Base-by-base conservation (phyloP, 2,888 invertebrate genomes). In the Drosophila eohydei region DNA sequence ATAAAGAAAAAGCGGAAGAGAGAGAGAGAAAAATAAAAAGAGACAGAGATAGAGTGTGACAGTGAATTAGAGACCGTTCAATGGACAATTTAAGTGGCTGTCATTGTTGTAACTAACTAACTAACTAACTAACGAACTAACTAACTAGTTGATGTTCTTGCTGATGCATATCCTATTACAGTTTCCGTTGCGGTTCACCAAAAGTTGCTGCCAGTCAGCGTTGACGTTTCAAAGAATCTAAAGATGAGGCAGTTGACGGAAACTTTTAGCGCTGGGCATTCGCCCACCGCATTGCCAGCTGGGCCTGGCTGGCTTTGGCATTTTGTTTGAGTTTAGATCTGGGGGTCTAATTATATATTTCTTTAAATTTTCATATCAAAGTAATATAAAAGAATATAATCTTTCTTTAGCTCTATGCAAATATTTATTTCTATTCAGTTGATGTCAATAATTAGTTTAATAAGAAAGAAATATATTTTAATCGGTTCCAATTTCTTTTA, bases 161-260 rank as follows among this genome's bases (percentile, higher is more conserved):
- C 55, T 51, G 55, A 61, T 61, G 67, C 79, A 75, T 69, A 76
- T 82, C 83, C 81, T 68, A 83, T 80, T 83, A 81, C 86, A 68
- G 74, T 74, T 84, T 84, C 78, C 79, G 71, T 63, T 83, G 80
- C 64, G 64, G 74, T 74, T 61, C 48, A 12, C 48, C 46, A 21
- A 55, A 28, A 46, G 59, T 51, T 28, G 69, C 36, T 54, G 71
- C 12, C 52, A 38, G 8, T 60, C 41, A 34, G 16, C 16, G 26
- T n/a, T 14, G 57, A 43, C 41, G 70, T 40, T 44, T 28, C n/a
- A 46, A 48, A 46, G 59, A 36, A 21, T 30, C 36, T 30, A 36
- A 51, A 59, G 60, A 59, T 48, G 51, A 16, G 41, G 59, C 67
- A 65, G 43, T 32, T 69, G 54, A 32, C 34, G 52, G 65, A 40